A percentile compares a stretch with the other conserved stretches of the same genome.
phyloP scores from a whole-genome alignment of 1,140 invertebrate genomes.

The Hylaeus anthracinus region DNA sequence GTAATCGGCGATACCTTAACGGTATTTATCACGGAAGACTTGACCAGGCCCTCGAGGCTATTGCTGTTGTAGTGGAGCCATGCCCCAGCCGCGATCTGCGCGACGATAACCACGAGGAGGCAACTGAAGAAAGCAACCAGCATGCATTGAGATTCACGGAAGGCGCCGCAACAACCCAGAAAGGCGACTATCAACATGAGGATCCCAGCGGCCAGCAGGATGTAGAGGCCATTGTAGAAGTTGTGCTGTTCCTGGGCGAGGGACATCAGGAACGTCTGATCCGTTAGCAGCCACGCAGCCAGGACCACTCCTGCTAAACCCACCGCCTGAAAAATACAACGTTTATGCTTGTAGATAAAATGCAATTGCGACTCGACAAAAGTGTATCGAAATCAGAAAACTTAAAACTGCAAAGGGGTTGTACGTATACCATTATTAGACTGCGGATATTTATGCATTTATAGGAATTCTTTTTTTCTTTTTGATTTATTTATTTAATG shows the following conservation, averaged over 20 bases:
- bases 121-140: constrained; percentile 90
- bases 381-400: too few relatives aligned
- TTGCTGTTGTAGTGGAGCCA: constrained; percentile 88
- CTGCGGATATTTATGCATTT: too few relatives aligned
- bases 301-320: constrained; percentile 86
- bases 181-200: constrained; percentile 93
- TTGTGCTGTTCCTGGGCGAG: constrained; percentile 86
- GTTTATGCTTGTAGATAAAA: too few relatives aligned
- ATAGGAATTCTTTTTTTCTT: too few relatives aligned
- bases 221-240: constrained; percentile 87
- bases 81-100: constrained; percentile 87
- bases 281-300: constrained; percentile 89
- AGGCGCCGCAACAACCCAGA: constrained; percentile 94
- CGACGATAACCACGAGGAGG: constrained; percentile 89
- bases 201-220: constrained; percentile 89
- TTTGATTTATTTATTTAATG: too few relatives aligned
- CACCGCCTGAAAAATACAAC: constrained; percentile 83
- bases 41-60: constrained; percentile 84
- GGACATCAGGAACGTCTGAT: constrained; percentile 87
- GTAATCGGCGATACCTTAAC: constrained; percentile 78
- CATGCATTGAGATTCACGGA: constrained; percentile 92
- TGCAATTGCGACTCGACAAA: too few relatives aligned
- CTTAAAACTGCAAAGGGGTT: too few relatives aligned
- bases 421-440: too few relatives aligned
- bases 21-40: constrained; percentile 84